Conservation (phyloP, 2,888 invertebrate genomes). For the Pandemis heparana region DNA sequence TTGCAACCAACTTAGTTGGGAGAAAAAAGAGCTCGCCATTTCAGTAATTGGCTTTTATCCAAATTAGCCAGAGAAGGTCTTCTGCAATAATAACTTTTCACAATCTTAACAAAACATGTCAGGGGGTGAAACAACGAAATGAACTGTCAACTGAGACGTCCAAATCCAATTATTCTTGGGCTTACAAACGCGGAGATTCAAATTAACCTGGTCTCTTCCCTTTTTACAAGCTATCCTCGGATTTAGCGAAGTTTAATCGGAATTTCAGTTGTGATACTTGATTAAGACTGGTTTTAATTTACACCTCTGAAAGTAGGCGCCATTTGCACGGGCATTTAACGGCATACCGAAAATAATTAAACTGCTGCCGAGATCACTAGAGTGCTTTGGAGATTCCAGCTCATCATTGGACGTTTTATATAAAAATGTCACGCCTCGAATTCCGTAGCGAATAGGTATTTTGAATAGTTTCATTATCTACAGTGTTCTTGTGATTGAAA, state of each 20-base stretch:
- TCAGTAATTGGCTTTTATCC: constrained; percentile 76
- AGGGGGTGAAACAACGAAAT: constrained; percentile 78
- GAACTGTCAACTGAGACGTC: constrained; percentile 82
- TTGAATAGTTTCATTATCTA: constrained; percentile 9
- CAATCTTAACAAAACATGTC: constrained; percentile 79
- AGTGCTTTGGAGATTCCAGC: constrained; percentile 33
- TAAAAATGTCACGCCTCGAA: neutral
- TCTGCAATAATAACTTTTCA: constrained; percentile 78
- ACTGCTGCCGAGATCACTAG: constrained; percentile 19
- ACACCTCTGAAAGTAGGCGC: constrained; percentile 45
- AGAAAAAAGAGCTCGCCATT: constrained; percentile 63
- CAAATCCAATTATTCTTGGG: constrained; percentile 81
- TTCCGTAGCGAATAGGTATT: neutral
- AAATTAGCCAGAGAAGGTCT: constrained; percentile 70
- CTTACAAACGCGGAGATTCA: constrained; percentile 77
- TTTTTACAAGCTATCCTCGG: constrained; percentile 67
- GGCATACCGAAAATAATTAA: constrained; percentile 39
- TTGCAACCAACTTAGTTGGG: constrained; percentile 67
- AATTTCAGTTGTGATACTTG: constrained; percentile 66
- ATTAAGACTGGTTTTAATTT: constrained; percentile 70
- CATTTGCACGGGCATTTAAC: constrained; percentile 41
- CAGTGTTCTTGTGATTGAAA: neutral
- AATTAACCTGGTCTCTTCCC: constrained; percentile 75
- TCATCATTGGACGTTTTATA: constrained; percentile 22
- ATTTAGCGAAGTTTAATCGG: constrained; percentile 58